Evolutionary conservation across 2,888 invertebrate species (phyloP), one percentile per base, ranked within the genome.

Genomic region (Dasypolia templi): DNA sequence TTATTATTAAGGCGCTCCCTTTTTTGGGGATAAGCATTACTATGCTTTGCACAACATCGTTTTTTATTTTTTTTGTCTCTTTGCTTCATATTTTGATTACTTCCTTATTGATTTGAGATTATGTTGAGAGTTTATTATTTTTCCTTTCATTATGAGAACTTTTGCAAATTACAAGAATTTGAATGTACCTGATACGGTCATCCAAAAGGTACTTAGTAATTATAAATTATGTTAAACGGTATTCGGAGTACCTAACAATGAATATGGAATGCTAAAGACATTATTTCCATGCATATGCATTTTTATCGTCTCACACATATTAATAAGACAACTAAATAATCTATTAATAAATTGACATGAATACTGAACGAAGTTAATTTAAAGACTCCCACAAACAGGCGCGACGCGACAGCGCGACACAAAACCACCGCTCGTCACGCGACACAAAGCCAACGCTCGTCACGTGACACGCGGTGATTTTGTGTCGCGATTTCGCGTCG

Each of bases 221-320:
- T 67, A 63, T 72, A 78, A 82, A 79, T 77, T 68, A 81, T 82
- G 49, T 46, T 65, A 63, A 83, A 39, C 29, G 74, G 32, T 55
- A 32, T 69, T 68, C 77, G 39, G 35, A 68, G 61, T 49, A 65
- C n/a, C 12, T 61, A 69, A 53, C 66, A 64, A 74, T 70, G 65
- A 22, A 7, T 49, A 22, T 46, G 35, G 81, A 68, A 82, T 75
- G 53, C 55, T 72, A 62, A 75, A 39, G 22, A 59, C 64, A 61
- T 63, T 66, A 62, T 72, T 53, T 63, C 39, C 68, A 69, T 63
- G 32, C 68, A 69, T 72, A 79, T 61, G 71, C 44, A 61, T 77
- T 66, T 53, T 42, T 42, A 62, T 53, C 14, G 65, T 42, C 49
- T 68, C 35, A 49, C 35, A 49, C 46, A 51, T 64, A 67, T 77